These are phyloP conservation scores for Galeruca laticollis DNA, from an alignment of 2,888 invertebrate genomes.

Conservation along the genomic window DNA sequence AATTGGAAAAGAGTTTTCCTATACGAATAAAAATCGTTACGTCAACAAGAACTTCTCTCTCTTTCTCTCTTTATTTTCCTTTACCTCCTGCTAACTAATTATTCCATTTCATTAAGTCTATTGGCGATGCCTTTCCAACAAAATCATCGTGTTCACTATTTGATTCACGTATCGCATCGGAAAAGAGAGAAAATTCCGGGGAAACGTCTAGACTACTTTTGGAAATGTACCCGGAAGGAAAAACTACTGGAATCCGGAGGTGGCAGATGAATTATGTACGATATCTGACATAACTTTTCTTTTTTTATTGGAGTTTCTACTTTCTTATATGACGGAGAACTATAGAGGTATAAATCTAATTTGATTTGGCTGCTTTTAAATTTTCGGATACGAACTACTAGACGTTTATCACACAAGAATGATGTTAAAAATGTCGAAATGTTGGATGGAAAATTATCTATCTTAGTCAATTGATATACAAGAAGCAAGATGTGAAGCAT, in stretches of 20 bases:
- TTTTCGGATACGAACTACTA: constrained; percentile 27
- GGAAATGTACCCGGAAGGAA: constrained; percentile 67
- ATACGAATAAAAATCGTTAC: not conserved
- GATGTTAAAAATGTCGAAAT: not conserved
- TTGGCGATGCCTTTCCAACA: constrained; percentile 23
- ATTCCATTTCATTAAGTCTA: constrained; percentile 46
- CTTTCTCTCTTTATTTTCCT: not conserved
- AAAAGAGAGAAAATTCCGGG: constrained; percentile 46
- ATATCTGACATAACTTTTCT: constrained; percentile 57
- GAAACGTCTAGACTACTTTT: constrained; percentile 56
- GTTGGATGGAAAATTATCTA: too few relatives aligned
- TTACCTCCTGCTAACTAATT: constrained; percentile 39
- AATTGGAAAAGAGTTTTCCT: not conserved
- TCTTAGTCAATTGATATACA: too few relatives aligned
- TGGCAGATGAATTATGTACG: constrained; percentile 66
- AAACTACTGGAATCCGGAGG: constrained; percentile 64
- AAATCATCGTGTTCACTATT: constrained; percentile 51
- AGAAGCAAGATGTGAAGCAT: too few relatives aligned
- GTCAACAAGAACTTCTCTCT: constrained; percentile 3
- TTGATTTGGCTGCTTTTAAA: constrained; percentile 38
- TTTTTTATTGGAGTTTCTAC: constrained; percentile 34
- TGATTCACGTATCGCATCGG: constrained; percentile 51
- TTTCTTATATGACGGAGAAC: constrained; percentile 18
- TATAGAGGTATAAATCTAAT: constrained; percentile 42
- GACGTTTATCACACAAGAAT: not conserved